Percentiles rank a stretch among this genome's conserved stretches.
Conservation (phyloP, 2,888 invertebrate genomes). For the Ernsta delagoae region DNA sequence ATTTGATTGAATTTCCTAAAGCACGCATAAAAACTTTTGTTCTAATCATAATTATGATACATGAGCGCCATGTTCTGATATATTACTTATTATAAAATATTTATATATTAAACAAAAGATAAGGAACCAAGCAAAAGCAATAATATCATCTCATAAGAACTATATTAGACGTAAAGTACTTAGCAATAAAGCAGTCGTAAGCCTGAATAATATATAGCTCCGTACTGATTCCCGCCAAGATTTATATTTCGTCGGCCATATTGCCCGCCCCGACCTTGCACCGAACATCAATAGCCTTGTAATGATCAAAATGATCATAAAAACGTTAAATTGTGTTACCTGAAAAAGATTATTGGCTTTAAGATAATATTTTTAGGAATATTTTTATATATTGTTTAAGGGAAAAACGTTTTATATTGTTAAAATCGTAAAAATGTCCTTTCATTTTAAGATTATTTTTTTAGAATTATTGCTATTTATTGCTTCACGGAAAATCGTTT, state of each 20-base stretch:
- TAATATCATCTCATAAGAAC: constrained; percentile 27
- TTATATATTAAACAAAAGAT: no score
- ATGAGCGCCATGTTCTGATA: no score
- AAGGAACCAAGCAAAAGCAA: not conserved
- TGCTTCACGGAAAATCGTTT: no score
- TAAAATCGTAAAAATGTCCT: no score
- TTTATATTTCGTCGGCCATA: constrained; percentile 20
- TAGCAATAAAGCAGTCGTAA: constrained; percentile 22
- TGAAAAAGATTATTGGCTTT: not conserved
- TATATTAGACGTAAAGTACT: constrained; percentile 29
- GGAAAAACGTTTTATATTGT: no score
- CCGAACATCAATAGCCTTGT: constrained; percentile 16
- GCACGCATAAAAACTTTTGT: no score
- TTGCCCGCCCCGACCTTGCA: constrained; percentile 18
- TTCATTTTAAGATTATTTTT: no score
- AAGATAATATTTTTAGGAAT: not conserved
- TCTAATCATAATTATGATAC: no score
- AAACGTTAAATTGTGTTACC: not conserved
- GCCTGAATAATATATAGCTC: constrained; percentile 32
- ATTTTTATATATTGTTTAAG: no score
- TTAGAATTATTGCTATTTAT: no score
- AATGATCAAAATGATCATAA: constrained; percentile 11
- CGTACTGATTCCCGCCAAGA: constrained; percentile 30
- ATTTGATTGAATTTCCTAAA: no score
- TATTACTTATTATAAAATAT: no score